Evolutionary conservation across 2,113 vertebrate genomes (phyloP).

Genomic region (Gavia stellata): DNA sequence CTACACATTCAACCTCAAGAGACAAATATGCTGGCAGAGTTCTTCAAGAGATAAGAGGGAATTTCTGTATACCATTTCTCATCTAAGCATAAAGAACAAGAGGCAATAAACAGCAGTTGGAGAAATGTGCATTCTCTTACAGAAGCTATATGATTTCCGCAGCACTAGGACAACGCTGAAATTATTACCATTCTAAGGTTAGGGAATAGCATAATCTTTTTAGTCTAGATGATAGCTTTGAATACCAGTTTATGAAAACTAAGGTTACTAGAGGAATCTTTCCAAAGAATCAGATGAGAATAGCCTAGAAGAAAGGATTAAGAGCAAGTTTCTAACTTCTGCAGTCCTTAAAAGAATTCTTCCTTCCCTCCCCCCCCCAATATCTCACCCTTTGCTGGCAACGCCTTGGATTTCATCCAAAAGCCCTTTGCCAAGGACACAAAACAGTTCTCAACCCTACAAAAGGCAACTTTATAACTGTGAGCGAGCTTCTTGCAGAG

Average conservation of each 20-base stretch:
- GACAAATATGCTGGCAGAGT: background rate
- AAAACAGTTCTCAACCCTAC: background rate
- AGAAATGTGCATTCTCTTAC: background rate
- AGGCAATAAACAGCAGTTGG: background rate
- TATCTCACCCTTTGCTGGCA: background rate
- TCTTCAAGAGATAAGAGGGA: background rate
- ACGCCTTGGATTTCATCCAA: background rate
- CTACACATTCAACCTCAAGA: background rate
- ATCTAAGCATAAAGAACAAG: background rate
- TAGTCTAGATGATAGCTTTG: background rate
- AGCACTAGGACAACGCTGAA: background rate
- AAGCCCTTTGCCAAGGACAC: background rate
- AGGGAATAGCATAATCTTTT: background rate
- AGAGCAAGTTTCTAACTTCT: background rate
- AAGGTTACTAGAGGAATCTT: background rate
- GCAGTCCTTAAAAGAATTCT: background rate
- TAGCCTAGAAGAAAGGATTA: background rate
- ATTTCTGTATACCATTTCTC: background rate
- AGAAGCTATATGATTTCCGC: rapidly evolving
- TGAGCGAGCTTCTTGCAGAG: background rate
- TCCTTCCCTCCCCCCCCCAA: background rate
- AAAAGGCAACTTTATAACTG: background rate
- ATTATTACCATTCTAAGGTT: background rate
- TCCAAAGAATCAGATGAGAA: background rate
- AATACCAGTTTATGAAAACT: background rate